These are phyloP conservation scores for Chromobotia macracanthus DNA, from an alignment of 2,797 vertebrate genomes.

Conservation along the genomic window DNA sequence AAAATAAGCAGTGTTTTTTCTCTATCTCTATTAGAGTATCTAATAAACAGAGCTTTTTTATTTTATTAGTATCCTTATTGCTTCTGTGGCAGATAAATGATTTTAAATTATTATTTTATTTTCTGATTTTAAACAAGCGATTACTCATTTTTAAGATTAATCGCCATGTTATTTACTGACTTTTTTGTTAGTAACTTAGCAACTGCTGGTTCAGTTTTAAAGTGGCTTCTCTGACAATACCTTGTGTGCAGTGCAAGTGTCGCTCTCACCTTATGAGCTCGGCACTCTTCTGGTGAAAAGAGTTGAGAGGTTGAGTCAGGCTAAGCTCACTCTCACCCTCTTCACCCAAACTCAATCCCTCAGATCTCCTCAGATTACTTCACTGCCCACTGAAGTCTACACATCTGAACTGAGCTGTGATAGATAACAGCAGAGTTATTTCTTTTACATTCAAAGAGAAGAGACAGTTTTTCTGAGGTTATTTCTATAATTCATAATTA, in stretches of 20 bases:
- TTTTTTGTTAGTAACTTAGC: too few relatives aligned
- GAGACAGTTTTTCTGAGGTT: neutral
- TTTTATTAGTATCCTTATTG: too few relatives aligned
- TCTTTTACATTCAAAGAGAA: neutral
- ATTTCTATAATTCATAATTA: neutral
- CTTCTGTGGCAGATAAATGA: too few relatives aligned
- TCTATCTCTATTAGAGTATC: too few relatives aligned
- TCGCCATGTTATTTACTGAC: too few relatives aligned
- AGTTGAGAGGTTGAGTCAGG: conserved; percentile 54
- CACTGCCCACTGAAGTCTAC: conserved; percentile 20
- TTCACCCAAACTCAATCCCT: conserved; percentile 52
- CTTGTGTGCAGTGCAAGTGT: neutral
- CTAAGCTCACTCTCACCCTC: conserved; percentile 60
- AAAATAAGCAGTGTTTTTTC: too few relatives aligned
- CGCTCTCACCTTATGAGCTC: conserved; percentile 8
- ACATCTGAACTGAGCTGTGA: neutral
- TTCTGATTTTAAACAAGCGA: too few relatives aligned
- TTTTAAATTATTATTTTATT: too few relatives aligned
- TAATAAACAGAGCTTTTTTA: too few relatives aligned
- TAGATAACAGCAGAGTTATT: conserved; percentile 1
- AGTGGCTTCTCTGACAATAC: neutral
- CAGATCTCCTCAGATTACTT: conserved; percentile 55
- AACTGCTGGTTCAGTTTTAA: neutral
- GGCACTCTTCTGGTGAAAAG: neutral
- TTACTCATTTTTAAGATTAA: too few relatives aligned